Conservation (phyloP, 2,888 invertebrate genomes). For the Macrophya alboannulata region DNA sequence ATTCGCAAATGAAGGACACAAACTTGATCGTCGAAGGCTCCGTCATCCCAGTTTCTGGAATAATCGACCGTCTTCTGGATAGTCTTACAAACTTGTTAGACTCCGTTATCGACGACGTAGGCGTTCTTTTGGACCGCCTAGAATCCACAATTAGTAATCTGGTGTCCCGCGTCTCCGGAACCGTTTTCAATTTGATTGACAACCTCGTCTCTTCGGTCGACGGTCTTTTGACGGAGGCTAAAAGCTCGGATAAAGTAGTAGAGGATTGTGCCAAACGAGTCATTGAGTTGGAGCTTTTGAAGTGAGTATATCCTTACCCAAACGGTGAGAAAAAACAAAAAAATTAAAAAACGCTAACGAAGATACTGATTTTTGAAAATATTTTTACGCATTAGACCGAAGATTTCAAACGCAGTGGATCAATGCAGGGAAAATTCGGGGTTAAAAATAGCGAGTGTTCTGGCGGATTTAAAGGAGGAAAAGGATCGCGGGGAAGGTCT, state of each 20-base stretch:
- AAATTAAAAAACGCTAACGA: too few relatives aligned
- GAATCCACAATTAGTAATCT: not conserved
- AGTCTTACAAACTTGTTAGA: not conserved
- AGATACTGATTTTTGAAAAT: not conserved
- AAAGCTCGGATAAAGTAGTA: not conserved
- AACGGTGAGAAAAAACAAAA: not conserved
- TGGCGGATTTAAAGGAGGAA: not conserved
- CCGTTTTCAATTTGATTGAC: conserved; percentile 4
- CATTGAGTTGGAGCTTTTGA: not conserved
- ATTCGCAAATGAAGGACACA: conserved; percentile 6
- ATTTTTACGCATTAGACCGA: not conserved
- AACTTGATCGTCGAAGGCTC: not conserved
- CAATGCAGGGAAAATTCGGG: not conserved
- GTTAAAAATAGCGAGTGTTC: not conserved
- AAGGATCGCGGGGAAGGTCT: conserved; percentile 8
- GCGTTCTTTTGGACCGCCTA: not conserved
- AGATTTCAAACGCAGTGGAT: not conserved
- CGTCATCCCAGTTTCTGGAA: not conserved
- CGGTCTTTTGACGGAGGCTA: conserved; percentile 14
- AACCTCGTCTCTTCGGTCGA: not conserved
- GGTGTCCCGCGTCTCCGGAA: not conserved
- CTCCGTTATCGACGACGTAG: not conserved
- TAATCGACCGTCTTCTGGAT: not conserved
- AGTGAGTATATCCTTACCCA: conserved; percentile 17
- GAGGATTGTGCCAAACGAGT: conserved; percentile 17